Evolutionary conservation across 2,888 invertebrate species (phyloP).

Genomic region (Metallyticus violacea): DNA sequence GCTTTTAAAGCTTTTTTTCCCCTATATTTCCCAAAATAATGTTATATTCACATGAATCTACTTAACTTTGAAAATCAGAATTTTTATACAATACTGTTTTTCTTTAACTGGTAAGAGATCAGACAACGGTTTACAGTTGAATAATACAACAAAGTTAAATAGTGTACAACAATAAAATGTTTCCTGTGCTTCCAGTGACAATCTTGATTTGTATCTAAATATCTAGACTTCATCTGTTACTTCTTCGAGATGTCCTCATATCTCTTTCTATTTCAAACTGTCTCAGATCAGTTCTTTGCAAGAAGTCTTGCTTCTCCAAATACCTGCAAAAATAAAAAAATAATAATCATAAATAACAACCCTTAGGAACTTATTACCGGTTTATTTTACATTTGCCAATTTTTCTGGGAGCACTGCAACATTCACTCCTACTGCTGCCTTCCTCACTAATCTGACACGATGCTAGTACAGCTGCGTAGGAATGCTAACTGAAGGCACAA

Average conservation of each 20-base stretch:
- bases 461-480: too few species aligned
- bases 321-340: constrained; percentile 58
- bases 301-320: constrained; percentile 86
- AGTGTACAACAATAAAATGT: not conserved
- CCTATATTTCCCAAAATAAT: not conserved
- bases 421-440: too few species aligned
- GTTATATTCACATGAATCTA: not conserved
- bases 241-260: constrained; percentile 63
- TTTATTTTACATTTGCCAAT: too few species aligned
- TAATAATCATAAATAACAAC: not conserved
- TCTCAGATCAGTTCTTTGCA: constrained; percentile 82
- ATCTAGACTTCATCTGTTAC: constrained; percentile 53
- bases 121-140: not conserved
- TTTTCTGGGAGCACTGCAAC: too few species aligned
- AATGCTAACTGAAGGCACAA: too few species aligned
- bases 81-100: not conserved
- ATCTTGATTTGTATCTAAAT: not conserved
- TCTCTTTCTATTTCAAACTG: constrained; percentile 91
- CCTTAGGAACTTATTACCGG: too few species aligned
- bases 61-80: not conserved
- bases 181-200: not conserved
- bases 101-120: not conserved
- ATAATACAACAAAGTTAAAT: not conserved
- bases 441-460: too few species aligned
- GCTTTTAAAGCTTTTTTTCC: not conserved